Evolutionary conservation across 2,113 vertebrate genomes (phyloP).

Genomic region (Synodontis membranacea): DNA sequence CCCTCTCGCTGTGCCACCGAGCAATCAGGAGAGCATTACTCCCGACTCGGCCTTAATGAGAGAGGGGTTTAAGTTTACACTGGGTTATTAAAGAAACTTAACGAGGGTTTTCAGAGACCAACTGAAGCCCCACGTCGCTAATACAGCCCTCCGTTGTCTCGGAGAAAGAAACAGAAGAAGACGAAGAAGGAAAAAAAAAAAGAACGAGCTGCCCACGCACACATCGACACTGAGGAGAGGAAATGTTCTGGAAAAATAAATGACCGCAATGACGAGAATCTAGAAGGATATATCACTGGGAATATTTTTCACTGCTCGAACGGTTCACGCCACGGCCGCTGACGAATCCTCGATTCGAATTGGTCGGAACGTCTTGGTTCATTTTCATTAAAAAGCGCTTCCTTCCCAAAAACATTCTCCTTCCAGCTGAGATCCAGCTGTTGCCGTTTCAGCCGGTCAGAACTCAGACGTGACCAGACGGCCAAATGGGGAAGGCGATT

Average conservation of each 20-base stretch:
- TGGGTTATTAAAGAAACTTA: slow-evolving; percentile 61
- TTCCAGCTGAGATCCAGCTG: background rate
- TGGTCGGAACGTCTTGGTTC: background rate
- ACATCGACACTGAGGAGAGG: background rate
- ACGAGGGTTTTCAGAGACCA: slow-evolving; percentile 57
- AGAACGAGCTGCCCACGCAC: background rate
- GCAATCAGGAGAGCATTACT: slow-evolving; percentile 53
- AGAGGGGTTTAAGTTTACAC: slow-evolving; percentile 54
- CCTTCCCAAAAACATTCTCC: background rate
- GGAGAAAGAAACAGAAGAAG: too few relatives aligned
- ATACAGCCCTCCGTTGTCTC: slow-evolving; percentile 31
- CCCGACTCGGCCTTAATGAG: slow-evolving; percentile 59
- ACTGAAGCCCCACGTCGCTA: slow-evolving; percentile 30
- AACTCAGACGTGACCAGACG: background rate
- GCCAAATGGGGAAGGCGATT: background rate
- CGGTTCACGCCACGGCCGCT: background rate
- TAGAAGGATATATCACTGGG: background rate
- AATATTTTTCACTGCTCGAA: background rate
- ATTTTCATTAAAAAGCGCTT: too few relatives aligned
- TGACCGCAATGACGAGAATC: background rate
- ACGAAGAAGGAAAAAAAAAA: too few relatives aligned
- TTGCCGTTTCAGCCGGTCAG: background rate
- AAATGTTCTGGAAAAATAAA: slow-evolving; percentile 1
- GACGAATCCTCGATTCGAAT: background rate
- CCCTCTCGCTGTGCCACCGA: slow-evolving; percentile 37